Conservation (phyloP, 2,888 invertebrate species). For the Melangyna quadrimaculata region DNA sequence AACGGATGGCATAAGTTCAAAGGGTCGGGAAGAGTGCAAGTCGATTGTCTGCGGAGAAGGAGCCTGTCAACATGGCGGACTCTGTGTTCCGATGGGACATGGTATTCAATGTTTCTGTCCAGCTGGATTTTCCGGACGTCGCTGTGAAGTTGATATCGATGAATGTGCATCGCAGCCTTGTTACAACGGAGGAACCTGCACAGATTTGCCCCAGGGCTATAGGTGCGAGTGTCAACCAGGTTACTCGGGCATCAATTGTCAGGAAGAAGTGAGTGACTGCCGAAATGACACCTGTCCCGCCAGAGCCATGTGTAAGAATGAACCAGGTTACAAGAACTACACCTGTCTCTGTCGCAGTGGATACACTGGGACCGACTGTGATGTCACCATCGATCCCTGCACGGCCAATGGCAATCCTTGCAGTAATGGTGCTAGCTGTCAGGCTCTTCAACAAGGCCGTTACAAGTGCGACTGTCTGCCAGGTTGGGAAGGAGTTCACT, state of each 20-base stretch:
- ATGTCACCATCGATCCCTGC: constrained; percentile 95
- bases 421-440: constrained; percentile 93
- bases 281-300: constrained; percentile 95
- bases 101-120: constrained; percentile 96
- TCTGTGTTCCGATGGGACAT: constrained; percentile 94
- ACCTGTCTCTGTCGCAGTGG: constrained; percentile 97
- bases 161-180: constrained; percentile 97
- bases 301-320: constrained; percentile 98
- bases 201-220: constrained; percentile 95
- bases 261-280: constrained; percentile 95
- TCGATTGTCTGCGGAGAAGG: constrained; percentile 93
- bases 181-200: constrained; percentile 95
- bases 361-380: constrained; percentile 95
- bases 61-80: constrained; percentile 94
- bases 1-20: constrained; percentile 90
- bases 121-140: constrained; percentile 95
- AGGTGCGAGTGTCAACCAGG: constrained; percentile 93
- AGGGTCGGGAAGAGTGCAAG: constrained; percentile 92
- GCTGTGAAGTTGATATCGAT: constrained; percentile 97
- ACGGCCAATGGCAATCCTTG: constrained; percentile 95
- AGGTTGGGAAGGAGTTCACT: constrained; percentile 98
- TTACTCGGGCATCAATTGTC: constrained; percentile 96
- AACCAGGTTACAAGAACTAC: constrained; percentile 92
- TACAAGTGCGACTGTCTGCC: constrained; percentile 97
- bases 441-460: constrained; percentile 94